A percentile compares a stretch with the other conserved stretches of the same genome.
Evolutionary conservation across 2,113 vertebrate species (phyloP).

Genomic region (Mesocricetus auratus): DNA sequence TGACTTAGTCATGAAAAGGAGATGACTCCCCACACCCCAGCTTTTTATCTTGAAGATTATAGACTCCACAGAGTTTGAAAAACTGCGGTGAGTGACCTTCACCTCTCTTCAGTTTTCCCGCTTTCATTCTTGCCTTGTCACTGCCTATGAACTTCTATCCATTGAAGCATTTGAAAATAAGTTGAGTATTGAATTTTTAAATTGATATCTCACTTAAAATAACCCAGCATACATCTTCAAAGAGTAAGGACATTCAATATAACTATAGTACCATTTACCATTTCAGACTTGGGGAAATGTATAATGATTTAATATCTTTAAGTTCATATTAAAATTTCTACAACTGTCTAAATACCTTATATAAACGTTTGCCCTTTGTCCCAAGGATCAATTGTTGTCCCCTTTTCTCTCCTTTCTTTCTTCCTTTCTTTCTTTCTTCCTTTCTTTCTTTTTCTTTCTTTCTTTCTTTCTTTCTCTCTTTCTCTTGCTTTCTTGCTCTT

Average conservation of each 20-base stretch:
- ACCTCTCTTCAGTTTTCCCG: slow-evolving; percentile 25
- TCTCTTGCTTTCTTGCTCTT: neutral
- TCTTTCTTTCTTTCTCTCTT: neutral
- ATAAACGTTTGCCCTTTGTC: slow-evolving; percentile 21
- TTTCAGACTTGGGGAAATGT: slow-evolving; percentile 59
- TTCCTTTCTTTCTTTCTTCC: neutral
- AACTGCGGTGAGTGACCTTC: neutral
- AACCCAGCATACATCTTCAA: slow-evolving; percentile 35
- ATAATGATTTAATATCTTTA: slow-evolving; percentile 16
- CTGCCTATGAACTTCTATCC: slow-evolving; percentile 48
- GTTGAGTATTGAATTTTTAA: slow-evolving; percentile 46
- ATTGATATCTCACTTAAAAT: slow-evolving; percentile 50
- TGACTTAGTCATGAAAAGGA: neutral
- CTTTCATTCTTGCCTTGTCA: slow-evolving; percentile 34
- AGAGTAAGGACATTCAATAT: slow-evolving; percentile 18
- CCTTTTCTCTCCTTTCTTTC: neutral
- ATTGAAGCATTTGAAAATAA: slow-evolving; percentile 53
- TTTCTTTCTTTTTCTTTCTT: neutral
- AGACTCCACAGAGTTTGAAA: slow-evolving; percentile 18
- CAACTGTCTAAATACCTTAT: slow-evolving; percentile 50
- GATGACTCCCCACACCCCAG: neutral
- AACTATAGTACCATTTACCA: slow-evolving; percentile 12
- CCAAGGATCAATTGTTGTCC: neutral
- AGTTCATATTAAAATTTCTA: slow-evolving; percentile 36
- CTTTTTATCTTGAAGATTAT: slow-evolving; percentile 32